Conservation (phyloP, 2,113 vertebrate species). For the Xiphophorus hellerii region DNA sequence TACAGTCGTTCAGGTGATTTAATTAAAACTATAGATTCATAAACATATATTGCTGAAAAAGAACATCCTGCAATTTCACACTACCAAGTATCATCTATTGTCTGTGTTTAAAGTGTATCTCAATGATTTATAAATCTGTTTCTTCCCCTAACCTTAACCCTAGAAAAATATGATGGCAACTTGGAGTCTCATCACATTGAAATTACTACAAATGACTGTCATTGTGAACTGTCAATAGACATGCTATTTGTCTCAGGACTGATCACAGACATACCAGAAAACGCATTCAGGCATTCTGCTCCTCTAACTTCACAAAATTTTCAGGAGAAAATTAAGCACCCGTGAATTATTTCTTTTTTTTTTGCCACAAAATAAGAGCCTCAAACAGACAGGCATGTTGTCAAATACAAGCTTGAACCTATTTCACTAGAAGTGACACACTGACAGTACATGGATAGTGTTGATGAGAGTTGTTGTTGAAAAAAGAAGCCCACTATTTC, state of each 20-base stretch:
- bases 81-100: not conserved
- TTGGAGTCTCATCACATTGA: not conserved
- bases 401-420: too few species aligned
- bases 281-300: not conserved
- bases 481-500: too few species aligned
- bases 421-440: too few species aligned
- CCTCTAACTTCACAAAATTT: not conserved
- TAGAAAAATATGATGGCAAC: not conserved
- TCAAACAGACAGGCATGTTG: too few species aligned
- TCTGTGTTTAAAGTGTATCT: not conserved
- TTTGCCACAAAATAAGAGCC: too few species aligned
- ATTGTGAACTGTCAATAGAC: too few species aligned
- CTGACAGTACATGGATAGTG: too few species aligned
- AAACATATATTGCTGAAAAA: not conserved
- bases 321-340: not conserved
- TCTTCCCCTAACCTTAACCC: too few species aligned
- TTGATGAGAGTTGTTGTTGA: too few species aligned
- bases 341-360: too few species aligned
- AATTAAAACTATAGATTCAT: not conserved
- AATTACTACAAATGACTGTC: not conserved
- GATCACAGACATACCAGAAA: not conserved
- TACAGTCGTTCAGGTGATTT: not conserved
- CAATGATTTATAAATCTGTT: not conserved
- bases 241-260: not conserved
- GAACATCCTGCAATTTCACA: not conserved